These are phyloP conservation scores for Ditylenchus weischeri DNA, from an alignment of 2,888 invertebrate genomes.

Conservation along the genomic window DNA sequence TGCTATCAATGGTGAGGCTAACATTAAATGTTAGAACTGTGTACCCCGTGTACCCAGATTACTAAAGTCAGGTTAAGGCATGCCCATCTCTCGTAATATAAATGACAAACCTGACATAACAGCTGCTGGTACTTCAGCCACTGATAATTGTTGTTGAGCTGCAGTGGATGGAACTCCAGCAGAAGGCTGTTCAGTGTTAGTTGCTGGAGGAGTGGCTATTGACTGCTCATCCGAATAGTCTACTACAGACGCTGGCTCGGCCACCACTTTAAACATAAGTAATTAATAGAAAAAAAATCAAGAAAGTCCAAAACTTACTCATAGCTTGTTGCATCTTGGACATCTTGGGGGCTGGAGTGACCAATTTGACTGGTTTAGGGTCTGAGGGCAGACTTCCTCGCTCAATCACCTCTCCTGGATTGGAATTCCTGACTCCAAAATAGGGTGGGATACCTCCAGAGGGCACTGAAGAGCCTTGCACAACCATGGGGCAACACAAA, in stretches of 20 bases:
- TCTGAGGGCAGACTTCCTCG: constrained; percentile 43
- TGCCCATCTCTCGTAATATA: not conserved
- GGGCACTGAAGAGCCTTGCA: constrained; percentile 46
- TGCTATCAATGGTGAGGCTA: no score
- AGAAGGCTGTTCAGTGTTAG: constrained; percentile 14
- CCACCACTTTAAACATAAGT: not conserved
- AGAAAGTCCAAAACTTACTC: no score
- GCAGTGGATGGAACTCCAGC: constrained; percentile 18
- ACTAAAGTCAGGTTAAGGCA: not conserved
- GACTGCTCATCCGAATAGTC: constrained; percentile 18
- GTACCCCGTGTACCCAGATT: no score
- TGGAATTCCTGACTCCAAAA: constrained; percentile 39
- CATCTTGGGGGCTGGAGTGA: constrained; percentile 25
- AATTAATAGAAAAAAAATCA: no score
- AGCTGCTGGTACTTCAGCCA: constrained; percentile 20
- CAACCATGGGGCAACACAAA: constrained; percentile 51
- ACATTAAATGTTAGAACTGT: no score
- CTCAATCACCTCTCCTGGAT: constrained; percentile 45
- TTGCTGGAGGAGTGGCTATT: not conserved
- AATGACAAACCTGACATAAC: constrained; percentile 20
- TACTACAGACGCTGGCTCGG: not conserved
- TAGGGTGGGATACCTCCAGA: constrained; percentile 46
- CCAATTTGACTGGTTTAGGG: constrained; percentile 27
- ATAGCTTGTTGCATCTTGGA: constrained; percentile 17
- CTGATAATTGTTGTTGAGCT: constrained; percentile 2